Evolutionary conservation across 2,797 vertebrate genomes (phyloP), one percentile per base, ranked within the genome.

Genomic region (Picus viridis): DNA sequence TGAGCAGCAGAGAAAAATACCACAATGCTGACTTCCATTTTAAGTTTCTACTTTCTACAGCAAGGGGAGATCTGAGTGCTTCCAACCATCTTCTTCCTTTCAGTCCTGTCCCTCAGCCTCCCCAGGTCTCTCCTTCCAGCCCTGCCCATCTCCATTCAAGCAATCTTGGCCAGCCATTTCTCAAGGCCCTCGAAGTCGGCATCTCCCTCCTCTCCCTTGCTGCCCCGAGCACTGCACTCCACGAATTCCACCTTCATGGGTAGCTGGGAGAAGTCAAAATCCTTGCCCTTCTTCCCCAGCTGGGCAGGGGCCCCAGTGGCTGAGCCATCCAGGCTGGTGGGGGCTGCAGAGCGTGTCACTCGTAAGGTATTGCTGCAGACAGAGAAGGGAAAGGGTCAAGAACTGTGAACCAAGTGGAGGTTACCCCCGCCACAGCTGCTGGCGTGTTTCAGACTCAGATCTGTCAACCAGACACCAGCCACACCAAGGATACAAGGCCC

Each of bases 261-360:
- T 88, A 99, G 94, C 96, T 99, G 99, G 78, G 98, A 98, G 96
- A 99, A 99, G 69, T 99, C 99, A 7, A 99, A 99, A 74, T 99
- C 99, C 93, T 99, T 99, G 90, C 99, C 99, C 95, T 98, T 99
- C 97, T 98, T 99, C 9, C 99, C 99, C 91, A 99, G 98, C 71
- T 98, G 98, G 82, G 98, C 86, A 74, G 95, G 81, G 3, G 94
- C 97, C 20, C 97, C 97, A 1, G 97, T 95, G 18, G 96, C 96
- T 7, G 98, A 98, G 63, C 98, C 98, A 20, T 99, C 99, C 98
- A 99, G 97, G 43, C 98, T 97, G 96, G 98, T 99, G 73, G 99
- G 98, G 6, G 98, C 99, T 26, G 99, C 99, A 1, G 99, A 99
- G 34, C 98, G 98, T 0, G 99, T 99, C 95, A 99, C 98, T 86